These are phyloP conservation scores for Peromyscus attwateri DNA, from an alignment of 2,797 vertebrate species.

Conservation along the genomic window DNA sequence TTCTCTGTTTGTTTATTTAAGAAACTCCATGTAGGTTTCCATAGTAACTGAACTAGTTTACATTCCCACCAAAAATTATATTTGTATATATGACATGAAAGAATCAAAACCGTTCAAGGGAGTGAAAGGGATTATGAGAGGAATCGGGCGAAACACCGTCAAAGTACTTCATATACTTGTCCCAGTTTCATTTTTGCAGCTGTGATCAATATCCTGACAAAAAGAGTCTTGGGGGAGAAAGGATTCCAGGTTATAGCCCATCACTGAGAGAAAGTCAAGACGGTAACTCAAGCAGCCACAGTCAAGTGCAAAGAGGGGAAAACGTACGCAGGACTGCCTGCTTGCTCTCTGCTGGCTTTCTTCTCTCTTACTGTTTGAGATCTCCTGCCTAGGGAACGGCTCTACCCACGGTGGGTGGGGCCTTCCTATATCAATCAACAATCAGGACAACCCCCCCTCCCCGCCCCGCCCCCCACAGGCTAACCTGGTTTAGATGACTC, in stretches of 20 bases:
- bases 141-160: no score
- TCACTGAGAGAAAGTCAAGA: not conserved
- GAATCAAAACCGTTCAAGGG: not conserved
- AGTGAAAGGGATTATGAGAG: not conserved
- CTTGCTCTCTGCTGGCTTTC: not conserved
- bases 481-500: not conserved
- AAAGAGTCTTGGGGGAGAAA: not conserved
- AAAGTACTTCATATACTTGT: not conserved
- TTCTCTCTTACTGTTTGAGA: not conserved
- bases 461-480: not conserved
- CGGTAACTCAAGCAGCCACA: not conserved
- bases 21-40: not conserved
- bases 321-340: not conserved
- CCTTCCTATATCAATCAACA: not conserved
- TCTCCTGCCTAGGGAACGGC: not conserved
- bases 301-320: not conserved
- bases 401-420: not conserved
- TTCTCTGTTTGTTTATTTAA: not conserved
- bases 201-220: not conserved
- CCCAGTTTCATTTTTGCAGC: not conserved
- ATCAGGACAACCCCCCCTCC: not conserved
- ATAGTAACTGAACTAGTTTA: not conserved
- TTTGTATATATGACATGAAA: not conserved
- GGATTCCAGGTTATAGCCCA: not conserved
- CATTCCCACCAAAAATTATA: not conserved